Base-by-base conservation (phyloP, 2,888 invertebrate genomes). In the Drosophila robusta region DNA sequence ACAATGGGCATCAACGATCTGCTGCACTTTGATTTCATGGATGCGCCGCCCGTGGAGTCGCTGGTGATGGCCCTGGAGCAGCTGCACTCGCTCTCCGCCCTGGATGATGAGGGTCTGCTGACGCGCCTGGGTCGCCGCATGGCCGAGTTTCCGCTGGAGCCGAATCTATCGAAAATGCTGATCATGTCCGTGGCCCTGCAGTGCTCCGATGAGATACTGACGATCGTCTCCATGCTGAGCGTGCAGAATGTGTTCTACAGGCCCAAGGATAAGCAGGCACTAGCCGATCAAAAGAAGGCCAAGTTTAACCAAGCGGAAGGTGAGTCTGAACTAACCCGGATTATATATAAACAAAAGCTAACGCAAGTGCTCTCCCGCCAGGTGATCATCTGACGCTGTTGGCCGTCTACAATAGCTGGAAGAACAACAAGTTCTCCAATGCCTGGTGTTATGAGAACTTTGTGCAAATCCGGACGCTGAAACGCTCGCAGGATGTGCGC, bases 361-460 rank as follows among this genome's bases (percentile, higher is more conserved):
- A 34, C 14, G 2, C 0, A 2, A 34, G 16, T 42, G 0, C 11
- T 18, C 6, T 22, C 22, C 4, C 5, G 34, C 0, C 50, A 89
- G 89, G 99, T 0, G 99, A 99, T 92, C 99, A 99, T 93, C 93
- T 99, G 42, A 99, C 99, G 0, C 93, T 99, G 24, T 92, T 99
- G n/a, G 98, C 99, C 0, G 99, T 99, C 4, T 99, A 98, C 91
- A 99, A 99, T 91, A 98, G 99, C 51, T 99, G 99, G 99, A 97
- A 98, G 89, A 99, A 99, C 91, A 99, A 99, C 91, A 99, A 99
- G 93, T 99, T 99, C 92, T 98, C 98, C 0, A 98, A 98, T 91
- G 98, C 98, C 0, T 99, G 99, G 99, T 99, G 99, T 92, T 99
- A 98, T 90, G 99, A 99, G 91, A 99, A 99, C 93, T 99, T 99